Conservation (phyloP, 2,113 vertebrate genomes). For the Rhagologus leucostigma region DNA sequence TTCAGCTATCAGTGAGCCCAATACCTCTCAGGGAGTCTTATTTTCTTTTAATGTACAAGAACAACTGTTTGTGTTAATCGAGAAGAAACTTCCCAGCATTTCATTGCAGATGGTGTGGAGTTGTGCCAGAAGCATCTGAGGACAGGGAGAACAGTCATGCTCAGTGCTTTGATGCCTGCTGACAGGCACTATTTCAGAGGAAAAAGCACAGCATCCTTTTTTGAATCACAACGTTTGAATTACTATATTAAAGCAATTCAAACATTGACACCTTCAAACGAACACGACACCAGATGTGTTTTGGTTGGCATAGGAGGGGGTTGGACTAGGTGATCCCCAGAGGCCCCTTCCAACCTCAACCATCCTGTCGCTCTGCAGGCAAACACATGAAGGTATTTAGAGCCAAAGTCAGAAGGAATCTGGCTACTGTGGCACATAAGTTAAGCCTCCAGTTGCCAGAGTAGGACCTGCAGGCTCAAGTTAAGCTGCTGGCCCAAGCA, state of each 20-base stretch:
- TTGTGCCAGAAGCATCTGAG: background rate
- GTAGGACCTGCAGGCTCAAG: background rate
- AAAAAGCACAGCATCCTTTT: background rate
- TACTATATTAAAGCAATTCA: background rate
- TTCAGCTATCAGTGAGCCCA: background rate
- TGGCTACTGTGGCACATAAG: accelerated
- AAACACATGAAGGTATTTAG: background rate
- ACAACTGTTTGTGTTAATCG: background rate
- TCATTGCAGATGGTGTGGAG: background rate
- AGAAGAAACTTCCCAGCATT: background rate
- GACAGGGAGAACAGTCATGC: background rate
- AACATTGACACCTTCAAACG: background rate
- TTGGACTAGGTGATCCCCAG: background rate
- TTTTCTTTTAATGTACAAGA: background rate
- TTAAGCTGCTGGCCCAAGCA: background rate
- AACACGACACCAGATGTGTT: background rate
- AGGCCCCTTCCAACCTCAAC: background rate
- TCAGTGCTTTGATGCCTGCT: background rate
- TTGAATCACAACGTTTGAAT: background rate
- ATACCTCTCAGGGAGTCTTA: background rate
- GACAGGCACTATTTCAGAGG: background rate
- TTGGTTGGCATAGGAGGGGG: background rate
- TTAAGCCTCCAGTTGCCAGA: background rate
- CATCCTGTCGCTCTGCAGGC: background rate
- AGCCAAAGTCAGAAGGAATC: background rate